These are phyloP conservation scores for Oreotrochilus melanogaster DNA, from an alignment of 2,113 vertebrate genomes.

Conservation along the genomic window DNA sequence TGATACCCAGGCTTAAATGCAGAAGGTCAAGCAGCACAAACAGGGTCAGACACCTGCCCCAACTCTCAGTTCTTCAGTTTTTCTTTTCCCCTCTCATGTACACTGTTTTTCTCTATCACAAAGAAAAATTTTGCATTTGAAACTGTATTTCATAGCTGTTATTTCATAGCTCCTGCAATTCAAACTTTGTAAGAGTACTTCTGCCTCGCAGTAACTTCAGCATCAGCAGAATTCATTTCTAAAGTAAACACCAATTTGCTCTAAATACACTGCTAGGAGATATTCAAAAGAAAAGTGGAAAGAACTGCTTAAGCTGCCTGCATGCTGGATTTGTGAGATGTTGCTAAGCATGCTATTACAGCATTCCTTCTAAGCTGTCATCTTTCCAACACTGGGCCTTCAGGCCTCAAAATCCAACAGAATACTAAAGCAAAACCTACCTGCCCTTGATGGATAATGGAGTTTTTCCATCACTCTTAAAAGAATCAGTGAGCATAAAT, in stretches of 20 bases:
- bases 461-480: background rate
- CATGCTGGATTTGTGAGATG: background rate
- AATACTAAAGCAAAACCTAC: background rate
- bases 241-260: background rate
- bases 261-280: background rate
- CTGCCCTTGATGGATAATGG: background rate
- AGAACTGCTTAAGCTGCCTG: background rate
- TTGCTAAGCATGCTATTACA: rapidly evolving
- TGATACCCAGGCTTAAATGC: background rate
- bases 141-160: background rate
- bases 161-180: background rate
- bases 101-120: background rate
- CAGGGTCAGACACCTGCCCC: background rate
- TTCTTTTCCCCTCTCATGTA: background rate
- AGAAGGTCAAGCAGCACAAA: background rate
- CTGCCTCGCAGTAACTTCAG: background rate
- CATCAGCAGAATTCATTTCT: background rate
- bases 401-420: background rate
- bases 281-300: background rate
- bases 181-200: background rate
- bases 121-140: background rate
- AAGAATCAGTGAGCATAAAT: rapidly evolving
- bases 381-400: background rate
- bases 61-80: background rate
- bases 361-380: background rate